Base-by-base conservation (phyloP, 2,797 vertebrate genomes). In the Sebastes umbrosus region DNA sequence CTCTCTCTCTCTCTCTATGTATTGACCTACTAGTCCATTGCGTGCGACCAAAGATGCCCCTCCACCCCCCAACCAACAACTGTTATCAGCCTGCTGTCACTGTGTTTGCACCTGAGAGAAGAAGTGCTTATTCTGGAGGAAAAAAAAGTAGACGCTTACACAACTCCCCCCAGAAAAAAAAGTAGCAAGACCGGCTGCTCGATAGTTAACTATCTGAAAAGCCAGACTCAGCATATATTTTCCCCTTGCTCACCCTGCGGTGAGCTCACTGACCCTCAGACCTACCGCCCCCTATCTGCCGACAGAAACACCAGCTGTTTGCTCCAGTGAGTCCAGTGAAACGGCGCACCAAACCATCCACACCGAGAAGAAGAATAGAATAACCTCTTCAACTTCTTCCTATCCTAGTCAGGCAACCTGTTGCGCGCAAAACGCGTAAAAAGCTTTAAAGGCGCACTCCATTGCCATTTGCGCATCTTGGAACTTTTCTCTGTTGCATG, bases 211-310 rank as follows among this genome's bases (percentile, higher is more conserved):
- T 88, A 88, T 86, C 84, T 70, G 77, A 93, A 93, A 93, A 80
- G 84, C 84, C 84, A 91, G 84, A 94, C 91, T 96, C 95, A 95
- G 95, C 95, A 95, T 91, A 87, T 95, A 92, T 92, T 88, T 90
- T 77, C 84, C 85, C 92, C 90, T 90, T 74, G 88, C 90, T 93
- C 87, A 90, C 90, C 89, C 91, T 88, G 65, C 43, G 88, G 80
- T 88, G 90, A 93, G 92, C 92, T 90, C 92, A 82, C 75, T 92
- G 89, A 93, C 89, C 92, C 93, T 90, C 92, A 90, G 87, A 90
- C 79, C 79, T 91, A 90, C 90, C 95, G 96, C 95, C 96, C 96
- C 95, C 96, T 96, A 90, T 93, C 92, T 91, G 93, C 80, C 88
- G 84, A 75, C 67, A 64, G 60, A 31, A 77, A 69, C 64, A 85